Percentiles rank a stretch among this genome's conserved stretches.
Evolutionary conservation across 2,113 vertebrate species (phyloP).

Genomic region (Empidonax traillii): DNA sequence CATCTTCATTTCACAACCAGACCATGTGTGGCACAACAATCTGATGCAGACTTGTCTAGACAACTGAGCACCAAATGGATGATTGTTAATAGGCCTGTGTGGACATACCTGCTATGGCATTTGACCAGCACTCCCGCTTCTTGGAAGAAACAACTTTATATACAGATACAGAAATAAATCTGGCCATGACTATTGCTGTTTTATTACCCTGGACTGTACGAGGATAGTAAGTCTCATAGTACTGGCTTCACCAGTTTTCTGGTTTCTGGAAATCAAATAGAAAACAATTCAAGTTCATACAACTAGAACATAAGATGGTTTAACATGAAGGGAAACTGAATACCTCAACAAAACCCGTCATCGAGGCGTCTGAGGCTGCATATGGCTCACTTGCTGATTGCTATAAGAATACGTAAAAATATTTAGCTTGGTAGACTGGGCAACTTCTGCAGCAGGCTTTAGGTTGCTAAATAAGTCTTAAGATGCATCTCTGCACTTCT

Average conservation of each 20-base stretch:
- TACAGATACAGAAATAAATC: slow-evolving; percentile 15
- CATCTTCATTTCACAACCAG: not conserved
- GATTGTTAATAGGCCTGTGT: not conserved
- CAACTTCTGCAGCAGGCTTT: not conserved
- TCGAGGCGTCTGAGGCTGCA: not conserved
- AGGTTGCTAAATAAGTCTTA: not conserved
- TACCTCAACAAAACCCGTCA: not conserved
- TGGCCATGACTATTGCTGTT: not conserved
- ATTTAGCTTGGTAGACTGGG: not conserved
- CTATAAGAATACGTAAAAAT: not conserved
- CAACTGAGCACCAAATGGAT: not conserved
- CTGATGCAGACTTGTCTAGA: not conserved
- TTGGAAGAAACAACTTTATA: slow-evolving; percentile 1
- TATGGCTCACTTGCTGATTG: not conserved
- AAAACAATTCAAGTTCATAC: not conserved
- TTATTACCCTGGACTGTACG: not conserved
- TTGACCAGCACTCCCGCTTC: not conserved
- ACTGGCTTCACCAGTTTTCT: not conserved
- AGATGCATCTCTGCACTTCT: not conserved
- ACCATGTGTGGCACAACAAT: not conserved
- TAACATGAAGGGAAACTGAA: not conserved
- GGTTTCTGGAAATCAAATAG: not conserved
- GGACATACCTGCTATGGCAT: not conserved
- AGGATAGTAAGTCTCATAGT: not conserved
- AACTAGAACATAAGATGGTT: not conserved